Conservation (phyloP, 37 sponge, comb jelly and placozoan species). For the Halichondria panicea region DNA sequence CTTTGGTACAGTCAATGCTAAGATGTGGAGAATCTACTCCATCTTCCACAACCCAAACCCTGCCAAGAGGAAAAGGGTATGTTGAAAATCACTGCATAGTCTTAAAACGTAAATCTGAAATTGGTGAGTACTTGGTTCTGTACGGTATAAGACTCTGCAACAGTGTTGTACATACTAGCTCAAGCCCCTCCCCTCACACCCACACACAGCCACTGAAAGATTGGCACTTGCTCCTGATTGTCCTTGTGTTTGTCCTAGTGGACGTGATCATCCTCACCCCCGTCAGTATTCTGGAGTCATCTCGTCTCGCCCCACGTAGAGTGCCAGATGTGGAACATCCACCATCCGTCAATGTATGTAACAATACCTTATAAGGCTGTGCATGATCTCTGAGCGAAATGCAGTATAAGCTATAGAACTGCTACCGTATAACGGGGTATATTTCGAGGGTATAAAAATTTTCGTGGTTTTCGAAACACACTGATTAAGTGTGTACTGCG, state of each 20-base stretch:
- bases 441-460: too few species aligned
- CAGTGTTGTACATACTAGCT: background rate
- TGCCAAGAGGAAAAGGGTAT: constrained; percentile 7
- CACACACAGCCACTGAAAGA: constrained; percentile 36
- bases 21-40: constrained; percentile 56
- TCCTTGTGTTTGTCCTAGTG: constrained; percentile 18
- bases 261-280: constrained; percentile 13
- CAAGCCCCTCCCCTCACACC: background rate
- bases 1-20: constrained; percentile 42
- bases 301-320: background rate
- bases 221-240: constrained; percentile 31
- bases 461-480: too few species aligned
- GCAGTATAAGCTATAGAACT: background rate
- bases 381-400: background rate
- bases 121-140: too few species aligned
- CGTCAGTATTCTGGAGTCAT: background rate
- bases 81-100: too few species aligned
- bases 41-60: constrained; percentile 37
- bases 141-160: too few species aligned
- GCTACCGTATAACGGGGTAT: too few species aligned
- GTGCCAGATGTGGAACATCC: constrained; percentile 1
- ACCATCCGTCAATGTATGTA: constrained; percentile 12
- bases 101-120: too few species aligned
- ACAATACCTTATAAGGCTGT: background rate
- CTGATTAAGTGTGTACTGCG: too few species aligned